These are phyloP conservation scores for Ptilonorhynchus violaceus DNA, from an alignment of 2,113 vertebrate species.

Conservation along the genomic window DNA sequence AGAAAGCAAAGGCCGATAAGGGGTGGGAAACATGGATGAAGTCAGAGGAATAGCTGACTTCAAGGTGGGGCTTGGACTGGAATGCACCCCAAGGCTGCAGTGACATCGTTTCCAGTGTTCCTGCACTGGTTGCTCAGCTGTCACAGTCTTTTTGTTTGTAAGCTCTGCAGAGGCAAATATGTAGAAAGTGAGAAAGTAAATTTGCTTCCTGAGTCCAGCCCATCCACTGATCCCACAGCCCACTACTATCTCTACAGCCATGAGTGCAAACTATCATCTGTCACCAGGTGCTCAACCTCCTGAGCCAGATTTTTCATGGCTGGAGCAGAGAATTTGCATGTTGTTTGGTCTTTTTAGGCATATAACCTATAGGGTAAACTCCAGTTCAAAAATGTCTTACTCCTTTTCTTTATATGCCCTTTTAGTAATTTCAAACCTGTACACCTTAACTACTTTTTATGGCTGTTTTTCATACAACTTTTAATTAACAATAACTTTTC, in stretches of 20 bases:
- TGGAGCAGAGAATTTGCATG: background rate
- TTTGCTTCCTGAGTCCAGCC: rapidly evolving
- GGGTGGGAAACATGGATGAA: background rate
- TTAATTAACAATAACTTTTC: constrained; percentile 55
- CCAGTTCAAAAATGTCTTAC: background rate
- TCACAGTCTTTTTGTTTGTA: background rate
- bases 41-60: background rate
- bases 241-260: background rate
- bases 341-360: background rate
- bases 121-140: background rate
- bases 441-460: background rate
- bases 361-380: background rate
- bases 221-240: background rate
- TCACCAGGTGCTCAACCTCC: background rate
- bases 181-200: background rate
- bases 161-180: background rate
- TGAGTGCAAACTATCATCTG: background rate
- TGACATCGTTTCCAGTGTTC: background rate
- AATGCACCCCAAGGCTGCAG: background rate
- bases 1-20: background rate
- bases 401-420: background rate
- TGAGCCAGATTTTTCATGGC: background rate
- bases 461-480: constrained; percentile 35
- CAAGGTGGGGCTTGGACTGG: background rate
- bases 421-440: background rate